Evolutionary conservation across 1,140 invertebrate genomes (phyloP).

Genomic region (Mycetomoellerius zeteki): DNA sequence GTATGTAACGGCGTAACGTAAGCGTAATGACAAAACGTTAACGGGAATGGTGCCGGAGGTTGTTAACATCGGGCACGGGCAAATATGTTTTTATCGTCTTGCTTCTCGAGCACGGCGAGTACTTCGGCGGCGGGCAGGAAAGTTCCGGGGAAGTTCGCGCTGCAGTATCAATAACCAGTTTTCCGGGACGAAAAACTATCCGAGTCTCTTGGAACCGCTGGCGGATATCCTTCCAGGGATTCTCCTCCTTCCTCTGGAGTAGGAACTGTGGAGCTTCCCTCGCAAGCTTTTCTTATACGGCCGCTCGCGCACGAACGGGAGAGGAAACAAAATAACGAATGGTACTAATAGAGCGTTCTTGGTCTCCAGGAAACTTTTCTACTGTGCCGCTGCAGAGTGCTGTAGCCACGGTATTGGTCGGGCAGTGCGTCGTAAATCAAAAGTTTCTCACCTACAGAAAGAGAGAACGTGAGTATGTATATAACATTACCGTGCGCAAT

Average conservation of each 20-base stretch:
- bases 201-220: slow-evolving; percentile 71
- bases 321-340: slow-evolving; percentile 78
- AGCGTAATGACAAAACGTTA: slow-evolving; percentile 73
- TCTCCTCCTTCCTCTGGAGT: slow-evolving; percentile 43
- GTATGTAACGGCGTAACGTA: neutral
- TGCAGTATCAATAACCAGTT: slow-evolving; percentile 79
- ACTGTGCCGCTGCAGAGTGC: slow-evolving; percentile 17
- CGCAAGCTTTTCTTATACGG: slow-evolving; percentile 63
- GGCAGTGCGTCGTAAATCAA: slow-evolving; percentile 74
- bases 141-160: slow-evolving; percentile 67
- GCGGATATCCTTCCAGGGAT: slow-evolving; percentile 70
- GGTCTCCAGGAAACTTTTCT: slow-evolving; percentile 74
- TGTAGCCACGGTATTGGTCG: slow-evolving; percentile 61
- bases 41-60: slow-evolving; percentile 52
- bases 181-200: slow-evolving; percentile 75
- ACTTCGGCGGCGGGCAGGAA: slow-evolving; percentile 45
- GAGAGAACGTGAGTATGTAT: slow-evolving; percentile 34
- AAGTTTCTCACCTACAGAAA: slow-evolving; percentile 74
- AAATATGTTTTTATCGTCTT: slow-evolving; percentile 80
- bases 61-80: slow-evolving; percentile 73
- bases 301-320: slow-evolving; percentile 19
- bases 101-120: slow-evolving; percentile 44
- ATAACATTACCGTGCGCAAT: slow-evolving; percentile 48
- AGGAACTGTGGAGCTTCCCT: slow-evolving; percentile 67
- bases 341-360: slow-evolving; percentile 78